Conservation (phyloP, 2,888 invertebrate species). For the Rhorus exstirpatorius region DNA sequence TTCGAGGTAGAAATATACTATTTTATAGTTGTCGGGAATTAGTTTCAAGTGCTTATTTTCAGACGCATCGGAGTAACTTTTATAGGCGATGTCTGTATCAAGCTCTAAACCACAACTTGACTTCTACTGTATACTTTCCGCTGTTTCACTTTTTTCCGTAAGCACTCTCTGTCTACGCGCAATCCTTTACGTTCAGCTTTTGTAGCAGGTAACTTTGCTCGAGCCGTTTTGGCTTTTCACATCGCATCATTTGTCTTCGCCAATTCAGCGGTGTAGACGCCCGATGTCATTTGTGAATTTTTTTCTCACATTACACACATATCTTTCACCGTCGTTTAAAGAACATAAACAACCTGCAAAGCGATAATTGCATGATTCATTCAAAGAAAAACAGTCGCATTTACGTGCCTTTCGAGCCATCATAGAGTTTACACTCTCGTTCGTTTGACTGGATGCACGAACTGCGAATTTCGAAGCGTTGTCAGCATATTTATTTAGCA, state of each 20-base stretch:
- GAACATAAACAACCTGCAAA: constrained; percentile 14
- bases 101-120: constrained; percentile 45
- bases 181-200: not conserved
- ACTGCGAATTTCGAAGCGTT: constrained; percentile 14
- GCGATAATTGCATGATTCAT: constrained; percentile 26
- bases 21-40: constrained; percentile 15
- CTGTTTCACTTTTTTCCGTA: constrained; percentile 28
- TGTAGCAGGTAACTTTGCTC: not conserved
- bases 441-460: constrained; percentile 13
- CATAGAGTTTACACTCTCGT: constrained; percentile 16
- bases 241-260: not conserved
- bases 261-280: not conserved
- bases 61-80: constrained; percentile 2
- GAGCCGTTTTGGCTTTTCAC: not conserved
- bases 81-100: not conserved
- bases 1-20: constrained; percentile 61
- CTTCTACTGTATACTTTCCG: constrained; percentile 48
- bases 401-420: constrained; percentile 44
- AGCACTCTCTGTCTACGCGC: constrained; percentile 32
- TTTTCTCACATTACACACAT: constrained; percentile 11
- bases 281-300: not conserved
- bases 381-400: constrained; percentile 21
- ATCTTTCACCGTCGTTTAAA: constrained; percentile 9
- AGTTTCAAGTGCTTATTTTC: not conserved
- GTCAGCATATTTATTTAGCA: constrained; percentile 23